Evolutionary conservation across 30 jellyfish, hydroid and myxozoan species (phyloP).

Genomic region (Mastigias papua): DNA sequence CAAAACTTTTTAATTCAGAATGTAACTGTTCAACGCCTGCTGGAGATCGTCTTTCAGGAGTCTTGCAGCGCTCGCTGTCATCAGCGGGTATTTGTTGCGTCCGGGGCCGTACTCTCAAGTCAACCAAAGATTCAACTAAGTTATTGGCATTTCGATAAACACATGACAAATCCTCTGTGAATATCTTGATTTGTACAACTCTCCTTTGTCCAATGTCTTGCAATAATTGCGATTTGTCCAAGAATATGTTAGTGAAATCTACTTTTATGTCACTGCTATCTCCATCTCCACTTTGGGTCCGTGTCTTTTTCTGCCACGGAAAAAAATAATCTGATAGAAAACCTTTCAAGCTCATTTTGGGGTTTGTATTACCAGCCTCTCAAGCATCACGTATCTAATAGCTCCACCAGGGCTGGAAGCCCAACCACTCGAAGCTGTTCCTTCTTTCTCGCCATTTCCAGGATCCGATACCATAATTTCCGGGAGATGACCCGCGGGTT

Average conservation of each 20-base stretch:
- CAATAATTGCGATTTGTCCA: background rate
- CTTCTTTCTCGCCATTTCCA: too few relatives aligned
- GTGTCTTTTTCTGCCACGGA: too few relatives aligned
- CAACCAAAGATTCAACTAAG: background rate
- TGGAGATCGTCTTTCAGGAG: constrained; percentile 10
- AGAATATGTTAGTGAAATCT: background rate
- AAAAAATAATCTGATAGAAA: too few relatives aligned
- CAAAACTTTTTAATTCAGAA: background rate
- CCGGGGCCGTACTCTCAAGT: constrained; percentile 3
- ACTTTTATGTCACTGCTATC: background rate
- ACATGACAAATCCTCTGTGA: background rate
- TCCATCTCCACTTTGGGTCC: background rate
- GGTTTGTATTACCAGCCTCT: too few relatives aligned
- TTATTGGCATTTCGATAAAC: background rate
- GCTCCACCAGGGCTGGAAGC: too few relatives aligned
- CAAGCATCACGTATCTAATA: too few relatives aligned
- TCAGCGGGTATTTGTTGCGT: background rate
- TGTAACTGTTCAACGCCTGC: background rate
- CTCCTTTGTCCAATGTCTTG: background rate
- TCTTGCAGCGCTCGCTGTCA: background rate
- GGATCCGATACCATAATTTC: too few relatives aligned
- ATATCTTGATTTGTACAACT: background rate
- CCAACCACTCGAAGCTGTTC: too few relatives aligned
- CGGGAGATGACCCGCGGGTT: too few relatives aligned
- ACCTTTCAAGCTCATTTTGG: too few relatives aligned